Evolutionary conservation across 1,140 invertebrate species (phyloP).

Genomic region (Ostrea denselamellosa): DNA sequence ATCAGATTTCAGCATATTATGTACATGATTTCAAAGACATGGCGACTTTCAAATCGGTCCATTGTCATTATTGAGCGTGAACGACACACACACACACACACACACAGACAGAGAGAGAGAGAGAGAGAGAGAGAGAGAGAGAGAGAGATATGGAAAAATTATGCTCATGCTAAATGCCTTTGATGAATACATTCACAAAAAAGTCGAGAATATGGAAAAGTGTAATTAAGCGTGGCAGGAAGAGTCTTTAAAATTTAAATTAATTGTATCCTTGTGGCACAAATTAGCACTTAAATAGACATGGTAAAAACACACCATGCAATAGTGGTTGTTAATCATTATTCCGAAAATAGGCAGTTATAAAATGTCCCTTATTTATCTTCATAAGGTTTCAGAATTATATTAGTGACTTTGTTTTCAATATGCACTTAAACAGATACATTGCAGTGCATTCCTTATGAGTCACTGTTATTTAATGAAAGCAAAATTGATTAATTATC

Average conservation of each 20-base stretch:
- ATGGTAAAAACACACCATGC: slow-evolving; percentile 4
- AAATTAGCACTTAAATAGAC: slow-evolving; percentile 24
- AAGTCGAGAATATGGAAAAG: background rate
- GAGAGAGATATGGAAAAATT: background rate
- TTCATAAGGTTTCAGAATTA: background rate
- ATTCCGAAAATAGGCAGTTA: background rate
- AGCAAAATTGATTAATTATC: background rate
- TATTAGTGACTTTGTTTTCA: background rate
- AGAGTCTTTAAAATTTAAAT: slow-evolving; percentile 6
- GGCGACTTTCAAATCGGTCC: no score
- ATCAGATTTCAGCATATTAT: no score
- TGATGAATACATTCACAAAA: background rate
- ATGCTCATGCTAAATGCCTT: background rate
- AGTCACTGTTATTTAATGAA: background rate
- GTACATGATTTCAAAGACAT: no score
- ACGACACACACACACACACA: no score
- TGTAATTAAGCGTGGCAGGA: slow-evolving; percentile 20
- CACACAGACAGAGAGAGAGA: background rate
- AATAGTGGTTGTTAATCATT: background rate
- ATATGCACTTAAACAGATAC: background rate
- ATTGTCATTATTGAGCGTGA: background rate
- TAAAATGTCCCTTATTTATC: background rate
- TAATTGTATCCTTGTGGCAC: background rate
- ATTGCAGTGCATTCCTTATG: background rate
- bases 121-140: background rate